Percentiles rank a stretch among this genome's conserved stretches.
Evolutionary conservation across 2,888 invertebrate species (phyloP).

Genomic region (Archips crataeganus): DNA sequence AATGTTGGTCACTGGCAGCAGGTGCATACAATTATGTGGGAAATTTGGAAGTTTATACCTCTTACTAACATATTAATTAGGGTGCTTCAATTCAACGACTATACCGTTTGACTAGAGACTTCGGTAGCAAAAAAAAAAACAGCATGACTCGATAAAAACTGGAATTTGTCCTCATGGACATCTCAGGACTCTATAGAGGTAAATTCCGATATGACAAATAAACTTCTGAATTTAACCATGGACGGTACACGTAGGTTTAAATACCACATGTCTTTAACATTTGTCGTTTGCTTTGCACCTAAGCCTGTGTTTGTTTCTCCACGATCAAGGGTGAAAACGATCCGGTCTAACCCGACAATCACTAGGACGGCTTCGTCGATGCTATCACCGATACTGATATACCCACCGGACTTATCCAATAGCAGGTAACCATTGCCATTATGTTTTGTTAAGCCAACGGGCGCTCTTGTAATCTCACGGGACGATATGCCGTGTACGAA

Average conservation of each 20-base stretch:
- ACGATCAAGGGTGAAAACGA: constrained; percentile 81
- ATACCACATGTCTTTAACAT: constrained; percentile 37
- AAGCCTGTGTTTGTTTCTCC: constrained; percentile 76
- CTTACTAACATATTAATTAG: constrained; percentile 2
- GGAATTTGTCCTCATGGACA: background rate
- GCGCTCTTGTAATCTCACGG: background rate
- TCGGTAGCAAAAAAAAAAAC: background rate
- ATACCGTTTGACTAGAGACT: background rate
- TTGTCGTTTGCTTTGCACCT: constrained; percentile 75
- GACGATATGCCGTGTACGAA: background rate
- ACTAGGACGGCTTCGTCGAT: constrained; percentile 84
- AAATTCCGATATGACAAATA: background rate
- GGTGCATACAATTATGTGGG: constrained; percentile 11
- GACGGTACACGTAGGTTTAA: constrained; percentile 23
- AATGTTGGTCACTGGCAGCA: constrained; percentile 15
- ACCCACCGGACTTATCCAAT: constrained; percentile 81
- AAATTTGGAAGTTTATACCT: constrained; percentile 4
- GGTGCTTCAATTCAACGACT: background rate
- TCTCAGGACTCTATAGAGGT: background rate
- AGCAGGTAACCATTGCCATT: constrained; percentile 71
- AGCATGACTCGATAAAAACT: constrained; percentile 1
- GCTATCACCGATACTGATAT: constrained; percentile 85
- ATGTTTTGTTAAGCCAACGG: background rate
- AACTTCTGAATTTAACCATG: constrained; percentile 35
- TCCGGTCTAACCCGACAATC: constrained; percentile 85